Evolutionary conservation across 2,113 vertebrate genomes (phyloP), one percentile per base, ranked within the genome.

Genomic region (Mellivora capensis): DNA sequence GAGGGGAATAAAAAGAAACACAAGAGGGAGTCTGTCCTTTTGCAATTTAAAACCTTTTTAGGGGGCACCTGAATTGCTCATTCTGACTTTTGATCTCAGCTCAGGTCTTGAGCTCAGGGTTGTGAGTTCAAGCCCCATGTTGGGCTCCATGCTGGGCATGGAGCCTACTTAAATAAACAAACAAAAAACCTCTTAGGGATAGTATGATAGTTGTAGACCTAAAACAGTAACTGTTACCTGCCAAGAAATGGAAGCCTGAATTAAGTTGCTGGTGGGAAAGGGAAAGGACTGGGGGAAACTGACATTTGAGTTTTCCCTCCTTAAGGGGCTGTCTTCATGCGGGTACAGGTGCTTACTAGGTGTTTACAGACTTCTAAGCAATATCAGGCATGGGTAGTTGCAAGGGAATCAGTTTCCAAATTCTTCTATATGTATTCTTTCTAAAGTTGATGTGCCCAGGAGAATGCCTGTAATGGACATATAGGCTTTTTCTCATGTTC

Each of bases 31-130:
- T 67, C 62, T 91, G 23, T 54, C 49, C 12, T 10, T 27, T 82
- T 93, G 86, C 47, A 69, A 83, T 87, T 71, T 77, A 61, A 96
- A 96, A 90, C 42, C 87, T 90, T 37, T 87, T 74, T 34, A 10
- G 17, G 17, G n/a, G 34, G 34, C 6, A 0, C 62, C 62, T 67
- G 62, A 20, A 18, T 69, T 18, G 67, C 67, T 69, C 67, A 69
- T 18, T 69, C 67, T 7, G 34, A 69, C 64, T 69, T n/a, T 69
- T 69, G 34, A 69, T 37, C 8, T 69, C 34, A 69, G 67, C 67
- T 69, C 67, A 69, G 67, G 67, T 69, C 67, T 69, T n/a, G 67
- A 69, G n/a, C 67, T 69, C 34, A 20, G 34, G 34, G 34, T n/a
- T 29, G 29, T 64, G 29, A 64, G 62, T 64, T 64, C 62, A 31